Evolutionary conservation across 2,888 invertebrate species (phyloP).

Genomic region (Micoletzkya japonica): DNA sequence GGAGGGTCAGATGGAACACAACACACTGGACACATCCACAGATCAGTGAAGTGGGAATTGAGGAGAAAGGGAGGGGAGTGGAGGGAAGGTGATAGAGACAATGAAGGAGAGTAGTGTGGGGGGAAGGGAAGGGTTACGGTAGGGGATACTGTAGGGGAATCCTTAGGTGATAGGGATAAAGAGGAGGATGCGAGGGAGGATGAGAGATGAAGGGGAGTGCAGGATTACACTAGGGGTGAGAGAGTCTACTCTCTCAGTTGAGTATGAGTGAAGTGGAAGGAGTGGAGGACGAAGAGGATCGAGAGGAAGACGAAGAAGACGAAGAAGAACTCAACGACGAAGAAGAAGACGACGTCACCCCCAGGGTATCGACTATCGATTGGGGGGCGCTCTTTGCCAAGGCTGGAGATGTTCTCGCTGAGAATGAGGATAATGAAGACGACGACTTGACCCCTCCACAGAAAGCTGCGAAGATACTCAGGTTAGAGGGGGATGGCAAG

Average conservation of each 20-base stretch:
- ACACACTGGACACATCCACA: background rate
- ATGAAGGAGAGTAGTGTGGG: background rate
- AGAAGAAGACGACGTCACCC: background rate
- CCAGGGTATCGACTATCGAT: background rate
- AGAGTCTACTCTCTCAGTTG: background rate
- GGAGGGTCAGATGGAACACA: background rate
- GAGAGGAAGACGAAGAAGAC: conserved; percentile 2
- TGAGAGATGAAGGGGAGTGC: background rate
- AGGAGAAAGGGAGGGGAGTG: background rate
- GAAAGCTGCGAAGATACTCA: conserved; percentile 2
- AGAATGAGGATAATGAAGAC: conserved; percentile 17
- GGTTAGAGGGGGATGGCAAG: background rate
- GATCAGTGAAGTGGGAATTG: background rate
- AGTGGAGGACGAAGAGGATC: conserved; percentile 11
- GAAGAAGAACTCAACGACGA: conserved; percentile 23
- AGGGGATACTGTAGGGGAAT: too few relatives aligned
- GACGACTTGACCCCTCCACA: background rate
- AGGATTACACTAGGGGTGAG: background rate
- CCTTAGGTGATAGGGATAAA: too few relatives aligned
- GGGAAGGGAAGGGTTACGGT: too few relatives aligned
- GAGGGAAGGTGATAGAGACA: background rate
- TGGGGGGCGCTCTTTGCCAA: conserved; percentile 21
- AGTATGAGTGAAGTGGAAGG: too few relatives aligned
- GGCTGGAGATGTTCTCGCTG: conserved; percentile 10
- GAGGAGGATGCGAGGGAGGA: background rate